Evolutionary conservation across 2,113 vertebrate genomes (phyloP).

Genomic region (Carassius carassius): DNA sequence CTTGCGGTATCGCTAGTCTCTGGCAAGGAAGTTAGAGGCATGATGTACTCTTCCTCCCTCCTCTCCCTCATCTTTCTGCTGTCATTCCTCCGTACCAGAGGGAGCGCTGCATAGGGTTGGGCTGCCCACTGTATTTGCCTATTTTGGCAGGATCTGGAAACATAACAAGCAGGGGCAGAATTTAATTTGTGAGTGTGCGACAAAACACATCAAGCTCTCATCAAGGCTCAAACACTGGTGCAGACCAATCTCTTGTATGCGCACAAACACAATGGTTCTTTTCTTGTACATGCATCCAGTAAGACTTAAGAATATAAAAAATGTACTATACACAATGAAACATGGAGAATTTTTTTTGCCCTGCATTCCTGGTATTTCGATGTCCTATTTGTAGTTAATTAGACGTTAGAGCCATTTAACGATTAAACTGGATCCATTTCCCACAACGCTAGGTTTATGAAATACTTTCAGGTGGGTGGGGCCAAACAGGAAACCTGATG

Average conservation of each 20-base stretch:
- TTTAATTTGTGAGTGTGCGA: constrained; percentile 12
- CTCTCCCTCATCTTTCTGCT: constrained; percentile 44
- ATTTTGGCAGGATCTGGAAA: constrained; percentile 45
- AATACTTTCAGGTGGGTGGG: constrained; percentile 21
- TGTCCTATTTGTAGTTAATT: not conserved
- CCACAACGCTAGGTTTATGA: not conserved
- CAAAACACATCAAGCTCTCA: constrained; percentile 16
- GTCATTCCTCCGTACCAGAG: constrained; percentile 63
- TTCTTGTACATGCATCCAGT: constrained; percentile 18
- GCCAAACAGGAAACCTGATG: constrained; percentile 4
- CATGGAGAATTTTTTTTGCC: not conserved
- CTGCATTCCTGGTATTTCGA: not conserved
- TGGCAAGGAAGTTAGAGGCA: constrained; percentile 46
- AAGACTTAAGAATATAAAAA: not conserved
- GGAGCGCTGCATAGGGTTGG: constrained; percentile 59
- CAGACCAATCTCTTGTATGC: not conserved
- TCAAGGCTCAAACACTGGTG: constrained; percentile 27
- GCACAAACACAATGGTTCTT: not conserved
- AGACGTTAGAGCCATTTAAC: not conserved
- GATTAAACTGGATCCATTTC: not conserved
- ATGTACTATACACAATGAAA: not conserved
- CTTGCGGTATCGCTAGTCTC: constrained; percentile 73
- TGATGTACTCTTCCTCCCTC: constrained; percentile 49
- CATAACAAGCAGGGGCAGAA: constrained; percentile 25
- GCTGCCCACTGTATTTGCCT: constrained; percentile 51